phyloP scores from a whole-genome alignment of 2,113 vertebrate species.

The Sylvilagus bachmani region DNA sequence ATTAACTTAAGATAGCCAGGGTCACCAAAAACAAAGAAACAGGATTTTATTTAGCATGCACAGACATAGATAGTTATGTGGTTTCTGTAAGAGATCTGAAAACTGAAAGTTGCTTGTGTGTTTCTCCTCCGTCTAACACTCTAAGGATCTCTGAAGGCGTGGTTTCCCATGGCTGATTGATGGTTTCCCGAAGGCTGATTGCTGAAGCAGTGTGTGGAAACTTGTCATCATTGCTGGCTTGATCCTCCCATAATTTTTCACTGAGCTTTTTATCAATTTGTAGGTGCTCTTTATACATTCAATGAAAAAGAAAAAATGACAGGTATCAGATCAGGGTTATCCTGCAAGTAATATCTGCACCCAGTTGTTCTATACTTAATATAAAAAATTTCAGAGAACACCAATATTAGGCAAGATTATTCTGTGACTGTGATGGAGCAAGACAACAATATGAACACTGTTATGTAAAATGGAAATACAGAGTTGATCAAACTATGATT shows the following conservation, averaged over 20 bases:
- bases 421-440: neutral
- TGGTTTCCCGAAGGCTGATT: neutral
- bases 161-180: neutral
- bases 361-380: neutral
- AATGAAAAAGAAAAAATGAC: neutral
- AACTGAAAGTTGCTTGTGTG: neutral
- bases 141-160: neutral
- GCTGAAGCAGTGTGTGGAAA: neutral
- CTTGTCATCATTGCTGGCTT: neutral
- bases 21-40: constrained; percentile 2
- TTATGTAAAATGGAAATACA: neutral
- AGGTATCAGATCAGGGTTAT: neutral
- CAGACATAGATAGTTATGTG: neutral
- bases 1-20: neutral
- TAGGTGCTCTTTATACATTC: neutral
- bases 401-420: neutral
- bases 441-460: neutral
- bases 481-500: neutral
- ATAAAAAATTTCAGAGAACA: neutral
- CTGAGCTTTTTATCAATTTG: neutral
- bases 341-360: neutral
- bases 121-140: neutral
- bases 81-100: neutral
- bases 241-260: constrained; percentile 5
- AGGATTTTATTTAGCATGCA: neutral